Conservation (phyloP, 2,113 vertebrate species). For the Aptenodytes patagonicus region DNA sequence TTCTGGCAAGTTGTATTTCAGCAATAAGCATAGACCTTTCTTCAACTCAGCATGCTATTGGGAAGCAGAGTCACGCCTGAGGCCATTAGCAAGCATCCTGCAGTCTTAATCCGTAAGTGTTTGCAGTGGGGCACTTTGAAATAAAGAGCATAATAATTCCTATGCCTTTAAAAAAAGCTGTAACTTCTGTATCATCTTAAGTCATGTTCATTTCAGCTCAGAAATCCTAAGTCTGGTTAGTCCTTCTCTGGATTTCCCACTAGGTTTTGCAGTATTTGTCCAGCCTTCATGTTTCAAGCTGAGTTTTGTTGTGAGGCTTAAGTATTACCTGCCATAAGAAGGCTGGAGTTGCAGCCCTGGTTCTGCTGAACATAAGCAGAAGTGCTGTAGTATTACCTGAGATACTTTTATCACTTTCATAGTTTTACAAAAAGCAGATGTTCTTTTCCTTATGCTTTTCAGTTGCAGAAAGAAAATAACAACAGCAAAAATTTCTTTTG, state of each 20-base stretch:
- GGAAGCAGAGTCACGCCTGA: background rate
- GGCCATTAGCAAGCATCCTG: background rate
- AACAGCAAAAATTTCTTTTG: background rate
- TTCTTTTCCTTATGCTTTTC: slow-evolving; percentile 1
- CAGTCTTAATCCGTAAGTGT: background rate
- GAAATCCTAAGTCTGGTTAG: background rate
- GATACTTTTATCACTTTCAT: background rate
- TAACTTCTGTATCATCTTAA: background rate
- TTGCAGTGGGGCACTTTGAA: background rate
- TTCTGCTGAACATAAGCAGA: background rate
- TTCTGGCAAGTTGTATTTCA: background rate
- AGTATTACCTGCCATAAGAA: background rate
- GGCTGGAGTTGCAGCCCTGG: background rate
- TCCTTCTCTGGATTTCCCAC: background rate
- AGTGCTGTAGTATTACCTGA: background rate
- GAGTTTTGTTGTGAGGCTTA: background rate
- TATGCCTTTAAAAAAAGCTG: background rate
- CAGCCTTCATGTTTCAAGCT: background rate
- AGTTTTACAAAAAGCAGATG: background rate
- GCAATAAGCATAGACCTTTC: background rate
- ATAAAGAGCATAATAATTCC: background rate
- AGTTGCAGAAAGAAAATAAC: background rate
- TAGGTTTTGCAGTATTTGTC: background rate
- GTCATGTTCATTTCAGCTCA: background rate
- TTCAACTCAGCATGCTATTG: background rate